These are phyloP conservation scores for Subacronicta megacephala DNA, from an alignment of 2,888 invertebrate genomes.

Conservation along the genomic window DNA sequence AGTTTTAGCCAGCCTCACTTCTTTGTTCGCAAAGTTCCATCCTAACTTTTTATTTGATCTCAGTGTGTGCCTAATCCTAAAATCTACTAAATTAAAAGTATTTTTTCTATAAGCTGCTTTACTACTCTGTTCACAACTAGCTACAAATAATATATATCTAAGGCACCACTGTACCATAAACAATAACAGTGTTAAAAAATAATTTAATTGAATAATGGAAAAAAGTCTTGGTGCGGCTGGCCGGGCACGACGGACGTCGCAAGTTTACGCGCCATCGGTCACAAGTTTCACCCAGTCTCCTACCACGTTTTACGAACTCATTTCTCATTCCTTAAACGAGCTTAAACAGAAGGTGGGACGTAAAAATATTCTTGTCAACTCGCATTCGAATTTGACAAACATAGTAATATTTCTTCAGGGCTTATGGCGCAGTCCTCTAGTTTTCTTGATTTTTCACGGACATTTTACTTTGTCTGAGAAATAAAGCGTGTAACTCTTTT, in stretches of 20 bases:
- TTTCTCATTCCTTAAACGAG: slow-evolving; percentile 22
- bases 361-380: slow-evolving; percentile 10
- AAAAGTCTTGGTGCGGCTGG: slow-evolving; percentile 25
- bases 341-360: background rate
- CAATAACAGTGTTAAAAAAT: slow-evolving; percentile 33
- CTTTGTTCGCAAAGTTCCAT: no score
- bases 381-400: slow-evolving; percentile 36
- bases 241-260: slow-evolving; percentile 29
- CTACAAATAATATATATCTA: background rate
- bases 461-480: slow-evolving; percentile 67
- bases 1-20: no score
- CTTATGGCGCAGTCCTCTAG: slow-evolving; percentile 35
- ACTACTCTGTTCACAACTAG: background rate
- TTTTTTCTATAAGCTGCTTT: background rate
- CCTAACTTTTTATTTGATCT: no score
- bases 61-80: no score
- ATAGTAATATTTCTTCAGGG: slow-evolving; percentile 39
- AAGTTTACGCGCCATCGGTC: slow-evolving; percentile 65
- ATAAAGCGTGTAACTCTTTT: slow-evolving; percentile 68
- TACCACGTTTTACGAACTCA: slow-evolving; percentile 38
- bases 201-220: slow-evolving; percentile 40
- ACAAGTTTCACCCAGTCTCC: slow-evolving; percentile 50
- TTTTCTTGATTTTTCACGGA: slow-evolving; percentile 62
- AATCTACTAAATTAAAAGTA: no score
- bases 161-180: background rate